A percentile compares a stretch with the other conserved stretches of the same genome.
These are phyloP conservation scores for Lepus europaeus DNA, from an alignment of 2,113 vertebrate genomes.

Conservation along the genomic window DNA sequence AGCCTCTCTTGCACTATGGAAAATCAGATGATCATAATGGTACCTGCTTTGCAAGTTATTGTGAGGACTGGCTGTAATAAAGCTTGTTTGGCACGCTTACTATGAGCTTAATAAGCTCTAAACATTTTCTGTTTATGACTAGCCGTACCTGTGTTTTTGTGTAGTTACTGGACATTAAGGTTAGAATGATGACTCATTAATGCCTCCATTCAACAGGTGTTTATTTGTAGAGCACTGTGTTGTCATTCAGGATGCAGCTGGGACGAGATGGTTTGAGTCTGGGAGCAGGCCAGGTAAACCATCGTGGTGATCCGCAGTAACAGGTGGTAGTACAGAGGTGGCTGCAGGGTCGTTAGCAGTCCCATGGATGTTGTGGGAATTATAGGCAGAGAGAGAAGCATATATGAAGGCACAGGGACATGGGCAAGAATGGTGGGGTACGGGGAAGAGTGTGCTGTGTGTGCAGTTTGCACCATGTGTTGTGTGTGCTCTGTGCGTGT, in stretches of 20 bases:
- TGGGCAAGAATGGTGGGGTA: neutral
- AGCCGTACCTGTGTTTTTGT: neutral
- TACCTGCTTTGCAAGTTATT: neutral
- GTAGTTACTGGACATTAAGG: neutral
- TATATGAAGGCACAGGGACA: neutral
- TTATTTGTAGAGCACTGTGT: neutral
- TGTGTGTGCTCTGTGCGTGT: too few species aligned
- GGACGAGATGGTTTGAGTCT: neutral
- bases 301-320: neutral
- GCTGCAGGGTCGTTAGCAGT: neutral
- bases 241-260: neutral
- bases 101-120: neutral
- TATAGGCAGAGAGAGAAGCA: neutral
- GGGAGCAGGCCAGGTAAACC: neutral
- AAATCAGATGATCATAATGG: neutral
- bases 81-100: neutral
- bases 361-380: neutral
- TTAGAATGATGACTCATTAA: neutral
- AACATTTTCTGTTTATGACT: conserved; percentile 1
- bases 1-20: neutral
- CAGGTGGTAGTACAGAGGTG: neutral
- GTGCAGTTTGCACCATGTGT: too few species aligned
- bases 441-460: neutral
- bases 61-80: neutral
- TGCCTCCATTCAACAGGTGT: neutral